These are phyloP conservation scores for Arctia plantaginis DNA, from an alignment of 2,888 invertebrate species.

Conservation along the genomic window DNA sequence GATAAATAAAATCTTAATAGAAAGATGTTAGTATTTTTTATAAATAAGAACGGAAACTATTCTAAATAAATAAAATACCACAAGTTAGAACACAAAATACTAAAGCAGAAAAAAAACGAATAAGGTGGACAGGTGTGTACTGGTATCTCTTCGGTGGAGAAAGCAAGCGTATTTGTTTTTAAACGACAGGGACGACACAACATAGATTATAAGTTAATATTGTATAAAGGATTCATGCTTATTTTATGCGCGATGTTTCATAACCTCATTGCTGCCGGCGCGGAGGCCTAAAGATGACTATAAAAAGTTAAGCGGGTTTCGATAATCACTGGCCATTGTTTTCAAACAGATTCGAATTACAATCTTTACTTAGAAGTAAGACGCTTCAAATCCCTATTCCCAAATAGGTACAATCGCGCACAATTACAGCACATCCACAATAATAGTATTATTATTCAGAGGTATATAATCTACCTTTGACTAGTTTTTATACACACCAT, in stretches of 20 bases:
- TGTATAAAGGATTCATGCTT: slow-evolving; percentile 55
- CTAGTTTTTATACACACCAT: slow-evolving; percentile 82
- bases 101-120: slow-evolving; percentile 58
- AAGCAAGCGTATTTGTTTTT: slow-evolving; percentile 66
- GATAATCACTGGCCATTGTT: slow-evolving; percentile 48
- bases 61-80: slow-evolving; percentile 78
- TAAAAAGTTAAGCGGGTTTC: slow-evolving; percentile 38
- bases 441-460: slow-evolving; percentile 63
- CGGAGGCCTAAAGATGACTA: slow-evolving; percentile 34
- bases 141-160: slow-evolving; percentile 68
- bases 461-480: slow-evolving; percentile 79
- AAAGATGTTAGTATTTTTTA: slow-evolving; percentile 75
- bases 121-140: slow-evolving; percentile 70
- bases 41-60: slow-evolving; percentile 76
- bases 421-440: slow-evolving; percentile 61
- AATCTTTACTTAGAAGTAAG: slow-evolving; percentile 42
- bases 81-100: slow-evolving; percentile 69
- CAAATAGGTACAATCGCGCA: slow-evolving; percentile 56
- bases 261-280: slow-evolving; percentile 18
- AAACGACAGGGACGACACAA: slow-evolving; percentile 79
- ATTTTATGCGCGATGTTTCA: slow-evolving; percentile 51
- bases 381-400: slow-evolving; percentile 34
- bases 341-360: slow-evolving; percentile 30
- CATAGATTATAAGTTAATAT: slow-evolving; percentile 68
- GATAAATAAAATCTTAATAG: slow-evolving; percentile 76